Base-by-base conservation (phyloP, 1,140 invertebrate genomes). In the Anthonomus grandis region DNA sequence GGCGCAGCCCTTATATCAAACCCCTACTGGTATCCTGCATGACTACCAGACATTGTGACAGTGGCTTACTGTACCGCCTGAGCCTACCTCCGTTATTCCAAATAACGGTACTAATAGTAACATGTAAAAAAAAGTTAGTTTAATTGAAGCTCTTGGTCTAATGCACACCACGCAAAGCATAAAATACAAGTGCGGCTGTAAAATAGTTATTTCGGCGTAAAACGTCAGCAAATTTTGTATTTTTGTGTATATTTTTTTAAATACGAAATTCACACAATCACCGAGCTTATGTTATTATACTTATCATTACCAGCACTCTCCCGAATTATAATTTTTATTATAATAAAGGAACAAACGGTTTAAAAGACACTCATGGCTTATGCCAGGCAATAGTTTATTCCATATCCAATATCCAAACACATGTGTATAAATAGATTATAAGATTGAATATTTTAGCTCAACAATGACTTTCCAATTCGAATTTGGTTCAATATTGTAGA, bases 11-110 rank as follows among this genome's bases (percentile, higher is more conserved):
- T 44, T 72, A 25, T 74, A 74, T 53, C 69, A 67, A 49, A 54
- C 68, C 8, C 67, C 71, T 15, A 61, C 66, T 9, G 65, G 66
- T 15, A 64, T 73, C 18, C 54, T 74, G 12, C 71, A 74, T 51
- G 71, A 74, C 53, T 74, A 74, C 38, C 71, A 74, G 55, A 67
- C 71, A 5, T 74, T 74, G 71, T 74, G 71, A 74, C 71, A 72
- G 53, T 74, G 69, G 70, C 62, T 74, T 23, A 56, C 51, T 18
- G 56, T 58, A n/a, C 61, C 58, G 21, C 56, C 59, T 37, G 60
- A 65, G 23, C 36, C 47, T 12, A 54, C 34, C 17, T 27, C 48
- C 21, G 49, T 37, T 19, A 50, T n/a, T n/a, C n/a, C n/a, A 37
- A 25, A 48, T 8, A 27, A 52, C 17, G 36, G 15, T 42, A 44